Base-by-base conservation (phyloP, 2,797 vertebrate species). In the Catamblyrhynchus diadema region DNA sequence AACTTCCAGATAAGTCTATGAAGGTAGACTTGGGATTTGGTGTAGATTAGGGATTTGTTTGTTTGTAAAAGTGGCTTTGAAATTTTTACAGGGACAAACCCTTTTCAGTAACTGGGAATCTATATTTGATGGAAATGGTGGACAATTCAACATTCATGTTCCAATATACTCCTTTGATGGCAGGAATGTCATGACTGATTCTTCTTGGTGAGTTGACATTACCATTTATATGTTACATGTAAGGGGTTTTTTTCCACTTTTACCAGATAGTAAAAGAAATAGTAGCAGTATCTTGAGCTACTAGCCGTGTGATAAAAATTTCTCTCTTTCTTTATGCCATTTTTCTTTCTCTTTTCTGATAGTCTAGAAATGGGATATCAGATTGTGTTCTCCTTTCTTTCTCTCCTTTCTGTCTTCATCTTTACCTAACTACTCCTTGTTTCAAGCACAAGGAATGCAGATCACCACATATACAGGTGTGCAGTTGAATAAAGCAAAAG, bases 101-200 rank as follows among this genome's bases (percentile, higher is more conserved):
- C 98, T 99, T 96, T 99, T 99, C 96, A 97, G 95, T 89, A 99
- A 98, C 94, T 99, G 99, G 99, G 98, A 98, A 42, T 98, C 98
- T 6, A 98, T 99, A 83, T 99, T 99, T 97, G 98, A 90, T 30
- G 98, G 98, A 23, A 95, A 98, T 0, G 98, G 98, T 25, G 98
- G 66, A 86, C 97, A 64, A 62, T 99, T 97, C 97, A 98, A 98
- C 60, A 37, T 95, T 69, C 97, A 98, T 13, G 94, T 98, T 96
- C 99, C 99, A 19, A 98, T 99, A 96, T 99, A 99, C 91, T 99
- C 99, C 50, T 99, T 99, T 70, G 99, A 99, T 20, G 99, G 99
- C 14, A 98, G 98, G 78, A 98, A 99, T 1, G 94, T 99, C 80
- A 98, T 99, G 97, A 98, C 98, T 0, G 98, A 99, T 95, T 98